A percentile compares a stretch with the other conserved stretches of the same genome.
Conservation (phyloP, 2,797 vertebrate species). For the Neosilurus hyrtlii region DNA sequence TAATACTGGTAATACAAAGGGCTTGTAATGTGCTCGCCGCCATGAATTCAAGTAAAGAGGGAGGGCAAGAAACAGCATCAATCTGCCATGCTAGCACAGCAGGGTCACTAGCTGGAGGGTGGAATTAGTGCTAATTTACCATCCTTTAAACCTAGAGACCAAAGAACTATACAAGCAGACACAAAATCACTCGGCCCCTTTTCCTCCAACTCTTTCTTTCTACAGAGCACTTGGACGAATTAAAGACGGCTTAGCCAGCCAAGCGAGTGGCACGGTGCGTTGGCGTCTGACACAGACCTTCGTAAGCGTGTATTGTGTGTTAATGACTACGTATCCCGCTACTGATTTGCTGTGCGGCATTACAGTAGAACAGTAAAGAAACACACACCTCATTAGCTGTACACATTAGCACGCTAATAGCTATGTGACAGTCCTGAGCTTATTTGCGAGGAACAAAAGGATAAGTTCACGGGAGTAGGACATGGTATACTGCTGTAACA, state of each 20-base stretch:
- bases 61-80: slow-evolving; percentile 26
- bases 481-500: background rate
- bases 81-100: slow-evolving; percentile 22
- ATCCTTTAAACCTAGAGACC: slow-evolving; percentile 2
- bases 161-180: slow-evolving; percentile 21
- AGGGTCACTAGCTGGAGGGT: slow-evolving; percentile 38
- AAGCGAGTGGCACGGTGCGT: slow-evolving; percentile 22
- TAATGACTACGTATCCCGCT: slow-evolving; percentile 9
- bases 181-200: background rate
- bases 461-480: background rate
- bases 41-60: slow-evolving; percentile 18
- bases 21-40: slow-evolving; percentile 35
- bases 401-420: slow-evolving; percentile 23
- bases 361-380: slow-evolving; percentile 12
- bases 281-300: slow-evolving; percentile 6
- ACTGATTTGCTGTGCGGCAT: slow-evolving; percentile 2
- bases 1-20: slow-evolving; percentile 47
- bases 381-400: slow-evolving; percentile 18
- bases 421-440: slow-evolving; percentile 12
- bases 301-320: background rate
- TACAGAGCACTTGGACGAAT: slow-evolving; percentile 7
- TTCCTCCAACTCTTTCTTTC: slow-evolving; percentile 6
- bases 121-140: slow-evolving; percentile 28
- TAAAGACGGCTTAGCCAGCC: background rate
- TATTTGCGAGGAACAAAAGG: slow-evolving; percentile 2